These are phyloP conservation scores for Homarus americanus DNA, from an alignment of 1,140 invertebrate species.

Conservation along the genomic window DNA sequence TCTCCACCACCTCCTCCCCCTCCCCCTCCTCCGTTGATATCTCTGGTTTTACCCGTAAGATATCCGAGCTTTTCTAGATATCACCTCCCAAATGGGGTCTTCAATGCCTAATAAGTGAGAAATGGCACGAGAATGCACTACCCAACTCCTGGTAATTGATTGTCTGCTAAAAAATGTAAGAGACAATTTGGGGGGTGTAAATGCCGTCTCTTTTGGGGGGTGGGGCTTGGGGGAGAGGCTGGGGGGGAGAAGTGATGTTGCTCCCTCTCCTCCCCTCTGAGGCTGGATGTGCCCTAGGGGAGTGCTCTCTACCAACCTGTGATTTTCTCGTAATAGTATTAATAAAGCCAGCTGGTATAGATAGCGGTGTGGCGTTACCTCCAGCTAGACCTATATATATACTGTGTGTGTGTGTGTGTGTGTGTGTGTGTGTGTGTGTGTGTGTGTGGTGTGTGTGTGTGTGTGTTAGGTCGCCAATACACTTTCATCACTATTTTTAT, in stretches of 20 bases:
- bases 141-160: constrained; percentile 57
- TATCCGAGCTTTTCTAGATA: constrained; percentile 46
- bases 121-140: constrained; percentile 55
- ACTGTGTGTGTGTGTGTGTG: too few relatives aligned
- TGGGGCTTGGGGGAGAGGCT: neutral
- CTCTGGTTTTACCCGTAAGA: constrained; percentile 50
- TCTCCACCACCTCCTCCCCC: neutral
- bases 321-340: constrained; percentile 63
- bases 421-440: too few relatives aligned
- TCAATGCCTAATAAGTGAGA: constrained; percentile 65
- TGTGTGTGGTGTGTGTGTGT: too few relatives aligned
- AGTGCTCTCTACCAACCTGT: constrained; percentile 31
- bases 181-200: constrained; percentile 55
- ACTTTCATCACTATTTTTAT: too few relatives aligned
- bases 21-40: constrained; percentile 27
- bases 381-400: neutral
- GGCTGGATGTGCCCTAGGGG: constrained; percentile 26
- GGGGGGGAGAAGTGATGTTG: neutral
- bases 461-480: neutral
- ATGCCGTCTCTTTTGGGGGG: constrained; percentile 16
- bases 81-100: constrained; percentile 59
- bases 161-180: constrained; percentile 65
- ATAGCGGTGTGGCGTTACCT: neutral
- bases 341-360: constrained; percentile 52
- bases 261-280: neutral